Evolutionary conservation across 1,140 invertebrate species (phyloP).

Genomic region (honey bee (Apis mellifera)): DNA sequence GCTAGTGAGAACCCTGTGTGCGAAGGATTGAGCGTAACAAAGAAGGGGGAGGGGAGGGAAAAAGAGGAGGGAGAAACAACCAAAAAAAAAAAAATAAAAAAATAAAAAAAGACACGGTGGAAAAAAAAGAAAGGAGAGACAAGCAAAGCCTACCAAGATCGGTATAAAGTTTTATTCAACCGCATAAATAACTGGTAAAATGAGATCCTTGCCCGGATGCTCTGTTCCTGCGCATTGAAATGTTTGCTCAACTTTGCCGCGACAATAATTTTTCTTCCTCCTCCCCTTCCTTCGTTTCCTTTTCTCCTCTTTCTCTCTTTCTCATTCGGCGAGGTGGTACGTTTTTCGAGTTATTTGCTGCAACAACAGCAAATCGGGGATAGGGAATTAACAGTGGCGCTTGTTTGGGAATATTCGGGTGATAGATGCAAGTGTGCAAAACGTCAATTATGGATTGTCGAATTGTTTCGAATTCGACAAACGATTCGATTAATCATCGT

Average conservation of each 20-base stretch:
- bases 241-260: not conserved
- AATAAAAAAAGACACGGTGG: too few species aligned
- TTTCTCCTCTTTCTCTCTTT: too few species aligned
- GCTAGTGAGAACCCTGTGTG: slow-evolving; percentile 50
- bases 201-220: not conserved
- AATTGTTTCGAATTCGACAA: slow-evolving; percentile 26
- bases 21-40: slow-evolving; percentile 19
- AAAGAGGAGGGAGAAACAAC: not conserved
- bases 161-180: slow-evolving; percentile 19
- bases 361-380: not conserved
- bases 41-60: not conserved
- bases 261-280: not conserved
- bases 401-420: not conserved
- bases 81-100: not conserved
- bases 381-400: not conserved
- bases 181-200: not conserved
- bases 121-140: too few species aligned
- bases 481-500: slow-evolving; percentile 27
- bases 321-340: too few species aligned
- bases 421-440: slow-evolving; percentile 16
- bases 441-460: slow-evolving; percentile 22
- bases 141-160: not conserved
- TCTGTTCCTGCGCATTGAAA: not conserved
- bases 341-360: not conserved
- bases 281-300: not conserved